Base-by-base conservation (phyloP, 2,113 vertebrate species). In the Syrmaticus mikado region DNA sequence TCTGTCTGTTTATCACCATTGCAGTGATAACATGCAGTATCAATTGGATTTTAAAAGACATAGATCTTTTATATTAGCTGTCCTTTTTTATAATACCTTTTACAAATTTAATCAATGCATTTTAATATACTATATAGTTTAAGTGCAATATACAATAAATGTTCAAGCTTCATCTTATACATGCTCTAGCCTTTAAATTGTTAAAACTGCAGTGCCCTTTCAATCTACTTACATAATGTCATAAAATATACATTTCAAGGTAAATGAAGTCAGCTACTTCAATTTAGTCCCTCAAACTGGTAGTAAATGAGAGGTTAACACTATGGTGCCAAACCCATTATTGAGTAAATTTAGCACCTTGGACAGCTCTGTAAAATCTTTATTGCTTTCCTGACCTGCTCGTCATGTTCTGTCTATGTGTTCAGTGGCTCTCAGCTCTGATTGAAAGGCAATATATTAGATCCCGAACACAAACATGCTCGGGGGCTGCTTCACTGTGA, bases 371-470 rank as follows among this genome's bases (percentile, higher is more conserved):
- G 98, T 98, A 98, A 99, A 99, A 99, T 99, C 98, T 99, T 99
- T 99, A 99, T 99, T 99, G 99, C 98, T 99, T 99, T 99, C 98
- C 98, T 99, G 98, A 99, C 98, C 98, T 98, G 98, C 98, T 98
- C 98, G 98, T 99, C 99, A 99, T 99, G 99, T 99, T 98, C 98
- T 97, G 98, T 98, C 98, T 97, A 96, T 98, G 98, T 98, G 98
- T 98, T 98, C 98, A 97, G 98, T 98, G 96, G 98, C 98, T 99
- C 98, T 98, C 98, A 98, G 98, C 98, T 98, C 99, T 99, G 99
- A 99, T 99, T 99, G 99, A 99, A 99, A 99, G 99, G 98, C 99
- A 98, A 99, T 98, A 99, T 99, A 99, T 99, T 99, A 98, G 98
- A 98, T 98, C 98, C 98, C 98, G 97, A 99, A 98, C 98, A 99